Percentiles rank a stretch among this genome's conserved stretches.
Evolutionary conservation across 1,140 invertebrate genomes (phyloP).

Genomic region (Drosophila sp.): DNA sequence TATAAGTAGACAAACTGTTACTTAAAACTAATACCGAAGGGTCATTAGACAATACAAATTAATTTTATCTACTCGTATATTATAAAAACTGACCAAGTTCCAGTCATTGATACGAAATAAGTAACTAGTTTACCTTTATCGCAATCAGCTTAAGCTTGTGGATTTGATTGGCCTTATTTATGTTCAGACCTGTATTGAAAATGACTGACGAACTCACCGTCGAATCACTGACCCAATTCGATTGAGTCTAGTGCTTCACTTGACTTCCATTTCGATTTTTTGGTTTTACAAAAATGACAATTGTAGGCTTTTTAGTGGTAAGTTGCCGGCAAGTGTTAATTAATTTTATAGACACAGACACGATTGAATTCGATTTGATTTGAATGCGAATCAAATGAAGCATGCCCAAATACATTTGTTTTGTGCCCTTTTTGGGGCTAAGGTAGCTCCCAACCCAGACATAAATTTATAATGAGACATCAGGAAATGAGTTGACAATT

Average conservation of each 20-base stretch:
- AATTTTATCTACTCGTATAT: slow-evolving; percentile 7
- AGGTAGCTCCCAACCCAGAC: slow-evolving; percentile 16
- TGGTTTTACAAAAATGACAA: slow-evolving; percentile 28
- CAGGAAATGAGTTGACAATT: slow-evolving; percentile 67
- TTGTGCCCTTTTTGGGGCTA: slow-evolving; percentile 46
- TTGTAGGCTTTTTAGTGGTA: slow-evolving; percentile 39
- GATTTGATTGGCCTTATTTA: slow-evolving; percentile 36
- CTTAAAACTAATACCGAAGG: slow-evolving; percentile 14
- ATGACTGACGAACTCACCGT: slow-evolving; percentile 31
- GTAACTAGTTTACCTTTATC: slow-evolving; percentile 53
- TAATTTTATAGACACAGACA: slow-evolving; percentile 66
- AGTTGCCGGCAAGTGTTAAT: slow-evolving; percentile 71
- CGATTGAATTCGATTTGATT: slow-evolving; percentile 54
- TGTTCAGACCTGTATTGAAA: slow-evolving; percentile 14
- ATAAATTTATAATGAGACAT: slow-evolving; percentile 12
- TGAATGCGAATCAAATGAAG: slow-evolving; percentile 65
- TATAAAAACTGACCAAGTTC: slow-evolving; percentile 22
- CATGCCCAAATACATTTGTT: slow-evolving; percentile 66
- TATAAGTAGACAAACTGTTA: slow-evolving; percentile 11
- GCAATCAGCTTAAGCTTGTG: slow-evolving; percentile 31
- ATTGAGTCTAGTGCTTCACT: slow-evolving; percentile 45
- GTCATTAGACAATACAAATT: slow-evolving; percentile 13
- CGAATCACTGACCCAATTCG: slow-evolving; percentile 73
- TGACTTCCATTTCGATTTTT: slow-evolving; percentile 30
- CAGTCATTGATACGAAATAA: slow-evolving; percentile 12